A percentile compares a stretch with the other conserved stretches of the same genome.
These are phyloP conservation scores for Cosmia trapezina DNA, from an alignment of 2,888 invertebrate species.

Conservation along the genomic window DNA sequence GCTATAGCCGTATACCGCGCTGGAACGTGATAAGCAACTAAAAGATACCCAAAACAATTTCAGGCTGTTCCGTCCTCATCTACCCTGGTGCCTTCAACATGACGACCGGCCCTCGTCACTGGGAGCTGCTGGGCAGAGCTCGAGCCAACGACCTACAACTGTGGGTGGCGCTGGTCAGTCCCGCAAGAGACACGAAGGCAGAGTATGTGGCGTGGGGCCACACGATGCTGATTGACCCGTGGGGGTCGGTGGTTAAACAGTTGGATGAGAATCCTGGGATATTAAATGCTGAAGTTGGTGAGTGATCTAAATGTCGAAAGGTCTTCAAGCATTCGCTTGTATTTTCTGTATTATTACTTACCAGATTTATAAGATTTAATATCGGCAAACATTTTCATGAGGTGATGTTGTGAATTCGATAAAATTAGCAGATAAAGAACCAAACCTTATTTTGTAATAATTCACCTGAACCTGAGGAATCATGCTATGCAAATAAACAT, in stretches of 20 bases:
- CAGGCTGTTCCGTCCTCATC: constrained; percentile 95
- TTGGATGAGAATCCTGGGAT: constrained; percentile 93
- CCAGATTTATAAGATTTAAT: background rate
- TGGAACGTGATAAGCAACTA: background rate
- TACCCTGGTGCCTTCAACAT: constrained; percentile 99
- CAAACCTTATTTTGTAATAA: no score
- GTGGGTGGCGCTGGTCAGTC: constrained; percentile 96
- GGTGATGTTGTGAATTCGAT: background rate
- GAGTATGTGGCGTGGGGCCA: constrained; percentile 97
- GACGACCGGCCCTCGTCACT: constrained; percentile 98
- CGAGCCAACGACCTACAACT: constrained; percentile 97
- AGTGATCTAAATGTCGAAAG: constrained; percentile 45
- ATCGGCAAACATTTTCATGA: background rate
- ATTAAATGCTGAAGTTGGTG: constrained; percentile 94
- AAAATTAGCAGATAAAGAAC: background rate
- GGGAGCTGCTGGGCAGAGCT: constrained; percentile 95
- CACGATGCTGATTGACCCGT: constrained; percentile 95
- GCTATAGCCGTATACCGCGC: no score
- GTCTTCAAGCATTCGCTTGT: background rate
- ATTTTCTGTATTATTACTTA: background rate
- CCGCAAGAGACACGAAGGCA: constrained; percentile 93
- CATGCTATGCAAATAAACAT: no score
- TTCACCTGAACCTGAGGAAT: no score
- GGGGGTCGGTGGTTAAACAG: constrained; percentile 93
- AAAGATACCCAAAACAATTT: constrained; percentile 4